Evolutionary conservation across 2,888 invertebrate genomes (phyloP).

Genomic region (Mesorhabditis sp.): DNA sequence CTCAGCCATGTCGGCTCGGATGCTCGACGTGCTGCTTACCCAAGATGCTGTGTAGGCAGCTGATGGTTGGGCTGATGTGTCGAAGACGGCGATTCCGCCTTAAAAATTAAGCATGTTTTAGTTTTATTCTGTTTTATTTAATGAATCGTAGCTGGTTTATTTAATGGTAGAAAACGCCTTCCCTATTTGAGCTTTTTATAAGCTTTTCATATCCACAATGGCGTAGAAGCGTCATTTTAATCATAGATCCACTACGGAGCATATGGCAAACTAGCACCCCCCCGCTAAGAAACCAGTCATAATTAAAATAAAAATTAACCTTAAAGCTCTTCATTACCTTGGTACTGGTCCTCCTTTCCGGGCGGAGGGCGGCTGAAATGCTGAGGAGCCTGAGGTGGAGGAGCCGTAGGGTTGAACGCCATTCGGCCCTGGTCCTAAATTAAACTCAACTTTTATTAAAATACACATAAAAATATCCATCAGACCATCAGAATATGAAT

Average conservation of each 20-base stretch:
- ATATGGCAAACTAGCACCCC: too few relatives aligned
- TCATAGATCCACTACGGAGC: too few relatives aligned
- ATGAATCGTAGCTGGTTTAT: not conserved
- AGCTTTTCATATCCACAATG: too few relatives aligned
- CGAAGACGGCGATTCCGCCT: not conserved
- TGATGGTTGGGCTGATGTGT: slow-evolving; percentile 15
- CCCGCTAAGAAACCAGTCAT: too few relatives aligned
- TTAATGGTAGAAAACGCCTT: too few relatives aligned
- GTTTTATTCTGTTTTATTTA: not conserved
- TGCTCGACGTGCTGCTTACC: slow-evolving; percentile 48
- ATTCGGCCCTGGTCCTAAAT: not conserved
- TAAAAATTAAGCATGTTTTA: not conserved
- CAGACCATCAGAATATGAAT: too few relatives aligned
- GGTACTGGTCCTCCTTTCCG: not conserved
- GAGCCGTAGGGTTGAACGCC: slow-evolving; percentile 1
- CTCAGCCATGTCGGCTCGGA: slow-evolving; percentile 47
- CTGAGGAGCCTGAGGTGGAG: not conserved
- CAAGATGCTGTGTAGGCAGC: slow-evolving; percentile 48
- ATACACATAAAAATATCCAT: too few relatives aligned
- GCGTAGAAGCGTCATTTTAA: too few relatives aligned
- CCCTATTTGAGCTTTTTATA: too few relatives aligned
- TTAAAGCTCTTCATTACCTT: not conserved
- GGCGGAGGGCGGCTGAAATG: slow-evolving; percentile 5
- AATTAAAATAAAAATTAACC: not conserved
- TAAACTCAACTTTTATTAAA: too few relatives aligned